These are phyloP conservation scores for Phalacrocorax pelagicus DNA, from an alignment of 2,113 vertebrate genomes.

Conservation along the genomic window DNA sequence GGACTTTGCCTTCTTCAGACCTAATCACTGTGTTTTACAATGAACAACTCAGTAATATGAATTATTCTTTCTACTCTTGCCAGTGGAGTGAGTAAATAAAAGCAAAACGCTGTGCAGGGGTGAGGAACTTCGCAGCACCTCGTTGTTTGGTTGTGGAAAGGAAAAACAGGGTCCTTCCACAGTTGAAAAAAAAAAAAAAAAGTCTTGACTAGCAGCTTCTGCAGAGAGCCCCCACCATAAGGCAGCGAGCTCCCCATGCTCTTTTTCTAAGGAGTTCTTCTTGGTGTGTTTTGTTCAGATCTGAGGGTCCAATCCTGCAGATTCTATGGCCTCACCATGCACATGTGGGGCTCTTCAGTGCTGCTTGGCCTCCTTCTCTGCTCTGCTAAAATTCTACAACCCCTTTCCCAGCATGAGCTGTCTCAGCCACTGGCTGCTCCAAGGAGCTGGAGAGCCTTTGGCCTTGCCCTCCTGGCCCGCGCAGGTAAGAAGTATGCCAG, in stretches of 20 bases:
- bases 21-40: background rate
- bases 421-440: background rate
- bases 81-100: background rate
- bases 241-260: background rate
- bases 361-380: background rate
- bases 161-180: background rate
- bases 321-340: background rate
- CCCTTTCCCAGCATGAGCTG: background rate
- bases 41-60: background rate
- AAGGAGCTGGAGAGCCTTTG: background rate
- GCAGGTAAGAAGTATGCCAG: background rate
- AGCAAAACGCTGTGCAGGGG: background rate
- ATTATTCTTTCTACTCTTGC: background rate
- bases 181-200: background rate
- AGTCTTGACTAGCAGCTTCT: background rate
- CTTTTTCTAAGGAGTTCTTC: background rate
- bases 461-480: too few relatives aligned
- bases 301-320: background rate
- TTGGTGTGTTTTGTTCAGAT: fast-evolving
- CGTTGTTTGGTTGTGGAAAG: fast-evolving
- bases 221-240: background rate
- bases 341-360: fast-evolving
- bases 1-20: background rate
- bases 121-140: background rate
- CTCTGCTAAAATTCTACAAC: background rate